phyloP scores from a whole-genome alignment of 1,140 invertebrate genomes.

The Apis florea region DNA sequence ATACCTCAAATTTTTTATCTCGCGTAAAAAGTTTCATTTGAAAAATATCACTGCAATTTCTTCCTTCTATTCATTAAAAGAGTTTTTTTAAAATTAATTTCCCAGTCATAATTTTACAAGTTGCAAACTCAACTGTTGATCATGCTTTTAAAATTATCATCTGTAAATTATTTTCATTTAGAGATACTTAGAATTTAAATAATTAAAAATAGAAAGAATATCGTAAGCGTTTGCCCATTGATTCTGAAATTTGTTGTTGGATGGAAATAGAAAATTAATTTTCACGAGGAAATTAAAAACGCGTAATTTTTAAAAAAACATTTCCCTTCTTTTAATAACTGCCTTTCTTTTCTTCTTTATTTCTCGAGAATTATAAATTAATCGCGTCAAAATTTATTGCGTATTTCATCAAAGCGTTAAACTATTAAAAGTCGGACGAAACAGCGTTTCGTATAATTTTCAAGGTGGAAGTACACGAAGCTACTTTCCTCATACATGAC shows the following conservation, averaged over 20 bases:
- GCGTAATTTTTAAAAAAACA: no score
- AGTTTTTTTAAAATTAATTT: background rate
- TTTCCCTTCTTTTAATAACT: no score
- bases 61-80: background rate
- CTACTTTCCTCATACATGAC: slow-evolving; percentile 47
- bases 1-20: background rate
- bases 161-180: no score
- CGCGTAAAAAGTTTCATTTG: background rate
- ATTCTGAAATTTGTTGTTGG: no score
- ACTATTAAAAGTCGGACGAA: background rate
- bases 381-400: background rate
- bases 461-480: background rate
- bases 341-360: no score
- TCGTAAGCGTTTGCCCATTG: no score
- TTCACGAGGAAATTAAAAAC: no score
- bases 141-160: background rate
- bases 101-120: background rate
- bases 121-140: background rate
- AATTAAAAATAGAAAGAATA: no score
- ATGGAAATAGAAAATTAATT: no score
- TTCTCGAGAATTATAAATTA: no score
- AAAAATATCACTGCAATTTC: background rate
- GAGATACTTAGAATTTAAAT: no score
- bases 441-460: slow-evolving; percentile 34
- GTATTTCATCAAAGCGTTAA: background rate